These are phyloP conservation scores for Subacronicta megacephala DNA, from an alignment of 2,888 invertebrate genomes.

Conservation along the genomic window DNA sequence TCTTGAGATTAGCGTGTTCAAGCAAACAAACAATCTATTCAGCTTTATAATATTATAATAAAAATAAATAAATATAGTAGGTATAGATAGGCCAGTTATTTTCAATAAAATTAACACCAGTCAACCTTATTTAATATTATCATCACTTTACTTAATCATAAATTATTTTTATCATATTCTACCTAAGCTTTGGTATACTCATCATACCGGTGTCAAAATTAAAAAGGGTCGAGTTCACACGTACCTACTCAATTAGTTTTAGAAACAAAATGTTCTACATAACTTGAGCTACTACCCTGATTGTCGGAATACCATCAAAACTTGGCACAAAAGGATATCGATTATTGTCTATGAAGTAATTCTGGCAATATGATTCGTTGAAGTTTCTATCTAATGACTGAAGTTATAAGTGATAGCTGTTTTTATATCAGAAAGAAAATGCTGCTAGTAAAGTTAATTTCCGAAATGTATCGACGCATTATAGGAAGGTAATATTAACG, in stretches of 20 bases:
- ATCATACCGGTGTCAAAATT: not conserved
- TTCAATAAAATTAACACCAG: no score
- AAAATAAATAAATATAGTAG: no score
- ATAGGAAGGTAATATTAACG: no score
- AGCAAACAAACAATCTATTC: no score
- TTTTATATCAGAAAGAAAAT: slow-evolving; percentile 10
- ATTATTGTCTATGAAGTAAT: slow-evolving; percentile 19
- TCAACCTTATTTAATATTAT: no score
- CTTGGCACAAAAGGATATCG: slow-evolving; percentile 67
- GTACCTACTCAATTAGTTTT: not conserved
- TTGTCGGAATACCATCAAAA: slow-evolving; percentile 72
- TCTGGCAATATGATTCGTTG: slow-evolving; percentile 18
- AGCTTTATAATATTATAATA: no score
- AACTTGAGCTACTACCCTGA: slow-evolving; percentile 2
- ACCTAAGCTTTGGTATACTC: not conserved
- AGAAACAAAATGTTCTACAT: not conserved
- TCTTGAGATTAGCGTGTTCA: no score
- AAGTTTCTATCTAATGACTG: slow-evolving; percentile 26
- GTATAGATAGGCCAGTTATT: no score
- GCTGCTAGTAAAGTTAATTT: no score
- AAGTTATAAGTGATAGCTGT: slow-evolving; percentile 37
- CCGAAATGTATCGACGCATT: no score
- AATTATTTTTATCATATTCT: no score
- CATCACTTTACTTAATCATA: no score
- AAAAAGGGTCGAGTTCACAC: not conserved